phyloP scores from a whole-genome alignment of 2,888 invertebrate species.

The Rhopalosiphum nymphaeae region DNA sequence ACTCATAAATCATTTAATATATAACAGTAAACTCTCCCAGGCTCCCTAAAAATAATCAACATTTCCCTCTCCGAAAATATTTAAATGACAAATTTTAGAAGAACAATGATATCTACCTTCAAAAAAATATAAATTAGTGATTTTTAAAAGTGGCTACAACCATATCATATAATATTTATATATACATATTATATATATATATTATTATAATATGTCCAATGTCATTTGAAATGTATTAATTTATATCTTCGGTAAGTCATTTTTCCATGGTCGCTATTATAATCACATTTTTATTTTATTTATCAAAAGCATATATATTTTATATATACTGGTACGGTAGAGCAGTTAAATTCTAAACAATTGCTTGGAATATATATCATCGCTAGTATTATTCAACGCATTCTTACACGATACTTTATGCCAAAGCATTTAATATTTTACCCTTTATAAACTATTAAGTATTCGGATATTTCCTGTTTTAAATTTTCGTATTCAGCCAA shows the following conservation, averaged over 20 bases:
- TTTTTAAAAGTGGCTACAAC: not conserved
- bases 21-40: not conserved
- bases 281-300: not conserved
- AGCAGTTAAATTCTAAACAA: not conserved
- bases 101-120: not conserved
- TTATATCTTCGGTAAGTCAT: not conserved
- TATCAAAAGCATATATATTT: not conserved
- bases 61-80: not conserved
- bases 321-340: not conserved
- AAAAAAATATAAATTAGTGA: not conserved
- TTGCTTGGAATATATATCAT: not conserved
- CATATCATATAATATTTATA: not conserved
- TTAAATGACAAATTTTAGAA: not conserved
- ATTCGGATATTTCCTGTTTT: constrained; percentile 1
- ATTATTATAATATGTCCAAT: not conserved
- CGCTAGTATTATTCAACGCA: not conserved
- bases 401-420: not conserved
- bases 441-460: not conserved
- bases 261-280: not conserved
- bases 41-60: not conserved
- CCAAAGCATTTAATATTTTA: not conserved
- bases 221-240: not conserved
- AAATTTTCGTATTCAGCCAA: not conserved
- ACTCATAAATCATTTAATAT: constrained; percentile 19
- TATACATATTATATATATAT: not conserved